These are phyloP conservation scores for Panorpa germanica DNA, from an alignment of 2,888 invertebrate genomes.

Conservation along the genomic window DNA sequence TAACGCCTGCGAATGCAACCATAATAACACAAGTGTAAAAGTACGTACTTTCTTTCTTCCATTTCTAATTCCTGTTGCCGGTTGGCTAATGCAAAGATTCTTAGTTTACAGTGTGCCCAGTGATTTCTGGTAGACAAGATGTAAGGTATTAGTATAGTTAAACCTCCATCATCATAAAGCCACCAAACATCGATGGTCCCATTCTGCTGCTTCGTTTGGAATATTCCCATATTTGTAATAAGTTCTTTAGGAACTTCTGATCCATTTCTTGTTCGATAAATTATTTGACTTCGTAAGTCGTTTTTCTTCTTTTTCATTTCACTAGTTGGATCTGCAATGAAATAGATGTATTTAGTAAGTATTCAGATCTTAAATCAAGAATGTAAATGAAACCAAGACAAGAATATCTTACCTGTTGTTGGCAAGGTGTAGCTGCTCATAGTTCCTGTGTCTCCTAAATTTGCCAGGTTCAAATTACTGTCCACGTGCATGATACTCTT, in stretches of 20 bases:
- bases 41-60: conserved; percentile 67
- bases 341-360: too few species aligned
- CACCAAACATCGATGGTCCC: conserved; percentile 91
- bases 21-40: too few species aligned
- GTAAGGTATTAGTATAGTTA: conserved; percentile 71
- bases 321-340: conserved; percentile 21
- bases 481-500: conserved; percentile 46
- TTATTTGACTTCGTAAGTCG: conserved; percentile 24
- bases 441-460: too few species aligned
- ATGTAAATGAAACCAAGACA: too few species aligned
- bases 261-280: conserved; percentile 36
- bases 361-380: too few species aligned
- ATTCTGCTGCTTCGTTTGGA: conserved; percentile 56
- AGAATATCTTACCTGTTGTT: too few species aligned
- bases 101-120: conserved; percentile 59
- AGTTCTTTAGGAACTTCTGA: conserved; percentile 41
- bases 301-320: conserved; percentile 20
- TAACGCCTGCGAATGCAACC: too few species aligned
- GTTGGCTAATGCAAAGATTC: conserved; percentile 71
- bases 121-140: conserved; percentile 61
- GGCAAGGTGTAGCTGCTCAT: too few species aligned
- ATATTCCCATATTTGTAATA: conserved; percentile 49
- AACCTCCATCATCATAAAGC: conserved; percentile 84
- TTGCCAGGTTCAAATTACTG: conserved; percentile 50
- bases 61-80: conserved; percentile 55